Evolutionary conservation across 2,888 invertebrate species (phyloP), one percentile per base, ranked within the genome.

Genomic region (Tetragnatha montana): DNA sequence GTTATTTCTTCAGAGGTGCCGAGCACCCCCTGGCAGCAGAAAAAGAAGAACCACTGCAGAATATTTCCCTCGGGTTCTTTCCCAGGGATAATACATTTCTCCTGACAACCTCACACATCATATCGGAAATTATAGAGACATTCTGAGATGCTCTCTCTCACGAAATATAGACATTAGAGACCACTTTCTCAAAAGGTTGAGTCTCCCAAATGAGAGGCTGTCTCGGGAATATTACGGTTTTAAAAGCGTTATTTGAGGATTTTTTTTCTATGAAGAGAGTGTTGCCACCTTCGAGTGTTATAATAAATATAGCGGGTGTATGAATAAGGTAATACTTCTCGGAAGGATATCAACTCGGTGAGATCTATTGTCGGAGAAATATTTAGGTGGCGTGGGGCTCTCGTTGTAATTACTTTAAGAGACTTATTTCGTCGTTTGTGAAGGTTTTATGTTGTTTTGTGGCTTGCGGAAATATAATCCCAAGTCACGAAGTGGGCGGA

Each of bases 61-160:
- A 79, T 85, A 85, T 85, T 85, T 85, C 78, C 51, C 85, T 10
- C 6, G 78, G 71, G 78, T 85, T 85, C 35, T n/a, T 19, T 14
- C 0, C 70, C 51, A 22, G 17, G 70, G 85, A 73, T 85, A 85
- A 85, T 85, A 78, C 79, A 85, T 85, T 85, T 79, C n/a, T 19
- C 71, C 71, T 85, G 85, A 85, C 85, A 85, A 51, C 50, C 50
- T 79, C 78, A 70, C 85, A 85, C 79, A 85, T 85, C 85, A 85
- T 73, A 71, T 49, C 12, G 17, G 51, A 71, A 85, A 85, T 85
- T 85, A 85, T 78, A 85, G 76, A 71, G 85, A 51, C 78, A 60
- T 35, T 50, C 22, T 3, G 14, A 49, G 78, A 47, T 71, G 70
- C 35, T 19, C 49, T 70, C 51, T 50, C 35, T 79, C 78, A 50